phyloP scores from a whole-genome alignment of 2,797 vertebrate species.

The Tenualosa ilisha region DNA sequence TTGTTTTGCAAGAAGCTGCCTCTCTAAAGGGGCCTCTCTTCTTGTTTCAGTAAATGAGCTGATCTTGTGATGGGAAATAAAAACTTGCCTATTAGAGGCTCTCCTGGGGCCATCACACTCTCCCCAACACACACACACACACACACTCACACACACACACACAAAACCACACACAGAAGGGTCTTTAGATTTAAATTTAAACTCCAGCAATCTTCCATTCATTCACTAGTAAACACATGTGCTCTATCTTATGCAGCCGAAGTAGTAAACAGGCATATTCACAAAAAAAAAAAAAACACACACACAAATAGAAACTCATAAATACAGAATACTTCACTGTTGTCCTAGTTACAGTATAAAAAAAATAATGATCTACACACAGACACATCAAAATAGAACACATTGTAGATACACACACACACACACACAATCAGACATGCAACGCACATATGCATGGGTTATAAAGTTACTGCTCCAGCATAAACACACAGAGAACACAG shows the following conservation, averaged over 20 bases:
- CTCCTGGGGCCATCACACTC: constrained; percentile 29
- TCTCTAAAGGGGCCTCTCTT: constrained; percentile 49
- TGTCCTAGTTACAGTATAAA: neutral
- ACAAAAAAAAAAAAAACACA: no score
- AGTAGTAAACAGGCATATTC: no score
- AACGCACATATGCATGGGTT: neutral
- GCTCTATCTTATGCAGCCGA: no score
- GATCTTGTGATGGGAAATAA: constrained; percentile 67
- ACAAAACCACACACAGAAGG: neutral
- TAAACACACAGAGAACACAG: neutral
- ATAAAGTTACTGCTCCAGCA: neutral
- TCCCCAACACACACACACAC: neutral
- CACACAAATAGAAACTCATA: neutral
- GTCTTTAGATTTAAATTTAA: no score
- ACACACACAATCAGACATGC: neutral
- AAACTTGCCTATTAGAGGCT: constrained; percentile 54
- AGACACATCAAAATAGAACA: neutral
- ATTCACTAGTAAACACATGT: no score
- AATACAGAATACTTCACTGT: neutral
- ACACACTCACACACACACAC: neutral
- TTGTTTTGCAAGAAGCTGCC: constrained; percentile 33
- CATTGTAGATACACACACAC: neutral
- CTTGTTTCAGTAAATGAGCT: constrained; percentile 43
- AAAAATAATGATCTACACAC: neutral
- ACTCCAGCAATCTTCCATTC: no score